Base-by-base conservation (phyloP, 2,113 vertebrate genomes). In the Sorex fumeus region DNA sequence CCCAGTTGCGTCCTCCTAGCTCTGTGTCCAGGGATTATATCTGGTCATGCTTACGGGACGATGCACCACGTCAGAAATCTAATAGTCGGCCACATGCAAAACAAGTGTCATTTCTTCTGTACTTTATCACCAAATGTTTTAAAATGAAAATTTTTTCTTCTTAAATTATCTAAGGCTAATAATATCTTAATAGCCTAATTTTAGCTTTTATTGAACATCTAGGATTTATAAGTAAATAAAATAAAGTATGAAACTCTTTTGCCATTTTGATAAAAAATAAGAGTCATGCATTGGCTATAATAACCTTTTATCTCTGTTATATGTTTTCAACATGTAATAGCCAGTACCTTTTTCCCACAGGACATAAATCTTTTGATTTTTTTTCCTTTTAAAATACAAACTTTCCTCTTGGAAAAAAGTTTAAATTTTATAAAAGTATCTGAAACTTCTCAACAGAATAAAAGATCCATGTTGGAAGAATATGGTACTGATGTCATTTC, bases 301-400 rank as follows among this genome's bases (percentile, higher is more conserved):
- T 13, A 53, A 12, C 12, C 1, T 81, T 3, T 36, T 40, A 47
- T 82, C 2, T 43, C 10, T 30, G 2, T 90, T 28, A 75, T 15
- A 64, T 57, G 5, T 32, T 84, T 90, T 70, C 91, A 50, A 6
- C 13, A 28, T 74, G 1, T 0, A 50, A 2, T 1, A 47, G 1
- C 23, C 75, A 82, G 23, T 82, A 28, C 72, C 15, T 15, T n/a
- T 82, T 92, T 32, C 9, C 8, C 4, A 81, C 7, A 60, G 23
- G 12, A 40, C 13, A 77, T 28, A 67, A 47, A 71, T 28, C 28
- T 76, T 76, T 16, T 40, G 6, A 57, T 32, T 64, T 47, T 57
- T 40, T 80, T 89, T 18, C 82, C 82, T 47, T 92, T 88, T 53
- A 53, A 53, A 53, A 53, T 16, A 12, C 53, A 13, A 53, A 53